Percentiles rank a stretch among this genome's conserved stretches.
phyloP scores from a whole-genome alignment of 2,113 vertebrate genomes.

The Takifugu flavidus region DNA sequence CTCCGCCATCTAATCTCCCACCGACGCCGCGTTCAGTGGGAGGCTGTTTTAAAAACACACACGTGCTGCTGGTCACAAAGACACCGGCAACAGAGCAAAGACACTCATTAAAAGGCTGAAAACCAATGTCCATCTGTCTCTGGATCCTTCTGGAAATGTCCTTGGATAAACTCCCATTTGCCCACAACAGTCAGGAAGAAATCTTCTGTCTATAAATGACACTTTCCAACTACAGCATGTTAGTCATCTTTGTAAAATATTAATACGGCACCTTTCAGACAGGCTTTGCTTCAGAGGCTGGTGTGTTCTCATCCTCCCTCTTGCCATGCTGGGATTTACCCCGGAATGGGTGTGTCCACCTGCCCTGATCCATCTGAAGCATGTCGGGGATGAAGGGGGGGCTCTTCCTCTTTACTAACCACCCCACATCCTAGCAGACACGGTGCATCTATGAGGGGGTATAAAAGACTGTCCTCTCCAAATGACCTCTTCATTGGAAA shows the following conservation, averaged over 20 bases:
- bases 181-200: neutral
- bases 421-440: slow-evolving; percentile 57
- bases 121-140: slow-evolving; percentile 62
- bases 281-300: neutral
- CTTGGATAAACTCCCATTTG: slow-evolving; percentile 22
- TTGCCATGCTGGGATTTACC: slow-evolving; percentile 53
- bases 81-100: slow-evolving; percentile 42
- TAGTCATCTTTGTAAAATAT: too few relatives aligned
- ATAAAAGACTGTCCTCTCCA: neutral
- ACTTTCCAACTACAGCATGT: too few relatives aligned
- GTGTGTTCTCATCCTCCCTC: slow-evolving; percentile 4
- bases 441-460: slow-evolving; percentile 64
- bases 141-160: slow-evolving; percentile 29
- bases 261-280: too few relatives aligned
- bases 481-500: neutral
- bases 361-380: slow-evolving; percentile 51
- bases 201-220: slow-evolving; percentile 37
- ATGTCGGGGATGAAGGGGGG: neutral
- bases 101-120: slow-evolving; percentile 64
- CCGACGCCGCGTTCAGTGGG: slow-evolving; percentile 62
- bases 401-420: slow-evolving; percentile 46
- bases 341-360: slow-evolving; percentile 48
- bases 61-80: slow-evolving; percentile 41
- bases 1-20: slow-evolving; percentile 54
- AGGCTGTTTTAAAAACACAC: slow-evolving; percentile 46